Evolutionary conservation across 2,113 vertebrate genomes (phyloP).

Genomic region (Neolamprologus kungweensis): DNA sequence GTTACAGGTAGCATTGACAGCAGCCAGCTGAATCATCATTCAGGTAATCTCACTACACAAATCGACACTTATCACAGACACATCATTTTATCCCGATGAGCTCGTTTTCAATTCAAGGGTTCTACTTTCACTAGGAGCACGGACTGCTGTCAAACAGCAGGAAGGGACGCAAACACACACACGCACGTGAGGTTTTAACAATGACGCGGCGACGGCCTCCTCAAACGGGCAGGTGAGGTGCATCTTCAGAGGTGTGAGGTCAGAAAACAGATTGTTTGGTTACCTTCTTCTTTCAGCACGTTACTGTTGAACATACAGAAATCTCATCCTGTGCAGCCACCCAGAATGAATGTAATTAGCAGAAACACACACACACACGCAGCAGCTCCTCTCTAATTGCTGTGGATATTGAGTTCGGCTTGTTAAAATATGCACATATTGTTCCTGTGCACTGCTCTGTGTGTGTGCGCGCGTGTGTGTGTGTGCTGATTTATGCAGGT

Average conservation of each 20-base stretch:
- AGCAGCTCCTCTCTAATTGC: constrained; percentile 5
- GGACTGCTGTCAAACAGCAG: background rate
- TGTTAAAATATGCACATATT: constrained; percentile 49
- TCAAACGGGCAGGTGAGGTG: background rate
- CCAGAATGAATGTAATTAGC: background rate
- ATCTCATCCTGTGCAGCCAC: background rate
- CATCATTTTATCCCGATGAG: background rate
- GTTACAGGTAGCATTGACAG: background rate
- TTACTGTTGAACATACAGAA: background rate
- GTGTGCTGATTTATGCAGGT: constrained; percentile 38
- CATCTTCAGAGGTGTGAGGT: background rate
- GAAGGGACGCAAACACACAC: background rate
- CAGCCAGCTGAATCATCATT: background rate
- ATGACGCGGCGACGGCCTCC: background rate
- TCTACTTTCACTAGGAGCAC: background rate
- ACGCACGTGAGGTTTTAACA: background rate
- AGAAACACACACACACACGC: background rate
- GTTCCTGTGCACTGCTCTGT: background rate
- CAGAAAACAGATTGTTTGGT: background rate
- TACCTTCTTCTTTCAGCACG: background rate
- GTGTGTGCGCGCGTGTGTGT: background rate
- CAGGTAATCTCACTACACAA: background rate
- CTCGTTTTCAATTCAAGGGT: background rate
- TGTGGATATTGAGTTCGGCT: background rate
- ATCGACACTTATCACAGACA: background rate